Conservation (phyloP, 2,888 invertebrate genomes). For the Phortica okadai region DNA sequence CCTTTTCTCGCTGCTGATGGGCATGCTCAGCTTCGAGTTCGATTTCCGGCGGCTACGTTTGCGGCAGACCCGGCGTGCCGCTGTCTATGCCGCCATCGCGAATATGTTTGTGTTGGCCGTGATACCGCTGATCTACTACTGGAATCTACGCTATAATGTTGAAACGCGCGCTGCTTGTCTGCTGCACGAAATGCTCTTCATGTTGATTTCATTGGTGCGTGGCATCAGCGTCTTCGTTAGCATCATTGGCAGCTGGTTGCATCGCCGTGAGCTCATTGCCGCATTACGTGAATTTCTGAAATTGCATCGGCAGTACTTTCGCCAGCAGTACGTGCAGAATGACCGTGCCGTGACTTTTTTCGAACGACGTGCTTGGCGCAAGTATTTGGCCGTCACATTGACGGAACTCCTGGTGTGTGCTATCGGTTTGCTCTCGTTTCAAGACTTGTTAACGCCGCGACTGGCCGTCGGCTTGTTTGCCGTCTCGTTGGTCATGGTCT, state of each 20-base stretch:
- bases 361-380: neutral
- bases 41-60: neutral
- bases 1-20: neutral
- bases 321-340: neutral
- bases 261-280: neutral
- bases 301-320: slow-evolving; percentile 12
- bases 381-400: neutral
- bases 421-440: neutral
- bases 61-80: neutral
- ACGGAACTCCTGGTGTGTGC: neutral
- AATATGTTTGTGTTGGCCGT: neutral
- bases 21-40: neutral
- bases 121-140: neutral
- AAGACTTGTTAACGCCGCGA: neutral
- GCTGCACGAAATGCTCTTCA: neutral
- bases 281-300: neutral
- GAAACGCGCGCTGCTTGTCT: no score
- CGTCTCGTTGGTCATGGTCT: neutral
- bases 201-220: neutral
- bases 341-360: neutral
- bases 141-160: neutral
- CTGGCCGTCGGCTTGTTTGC: neutral
- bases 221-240: neutral
- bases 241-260: neutral
- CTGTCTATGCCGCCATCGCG: neutral